phyloP scores from a whole-genome alignment of 2,888 invertebrate species.

The Epistrophella euchroma region DNA sequence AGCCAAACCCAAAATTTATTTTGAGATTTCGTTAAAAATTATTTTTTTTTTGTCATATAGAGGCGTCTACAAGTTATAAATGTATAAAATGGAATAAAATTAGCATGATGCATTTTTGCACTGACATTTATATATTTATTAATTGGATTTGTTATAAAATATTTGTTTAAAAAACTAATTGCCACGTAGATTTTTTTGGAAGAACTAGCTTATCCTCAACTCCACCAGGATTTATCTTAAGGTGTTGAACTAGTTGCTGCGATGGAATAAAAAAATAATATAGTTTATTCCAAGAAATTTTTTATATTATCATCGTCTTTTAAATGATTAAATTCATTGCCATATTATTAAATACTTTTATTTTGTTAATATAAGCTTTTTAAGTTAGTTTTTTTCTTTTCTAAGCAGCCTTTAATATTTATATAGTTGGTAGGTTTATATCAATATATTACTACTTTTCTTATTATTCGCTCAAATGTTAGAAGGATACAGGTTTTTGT shows the following conservation, averaged over 20 bases:
- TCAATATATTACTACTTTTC: constrained; percentile 10
- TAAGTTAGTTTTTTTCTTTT: constrained; percentile 45
- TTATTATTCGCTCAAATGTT: constrained; percentile 19
- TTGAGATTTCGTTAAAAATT: constrained; percentile 55
- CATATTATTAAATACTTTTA: constrained; percentile 24
- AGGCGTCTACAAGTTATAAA: constrained; percentile 14
- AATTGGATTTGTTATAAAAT: constrained; percentile 75
- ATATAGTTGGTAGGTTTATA: background rate
- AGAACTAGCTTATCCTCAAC: constrained; percentile 79
- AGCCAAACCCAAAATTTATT: constrained; percentile 23
- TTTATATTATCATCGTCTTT: constrained; percentile 44
- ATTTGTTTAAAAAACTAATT: constrained; percentile 72
- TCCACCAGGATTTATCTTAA: constrained; percentile 80
- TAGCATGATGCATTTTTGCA: constrained; percentile 70
- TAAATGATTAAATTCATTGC: constrained; percentile 40
- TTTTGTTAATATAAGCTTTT: constrained; percentile 45
- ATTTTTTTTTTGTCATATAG: constrained; percentile 4
- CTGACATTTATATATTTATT: constrained; percentile 69
- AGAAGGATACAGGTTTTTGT: constrained; percentile 20
- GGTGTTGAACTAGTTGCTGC: constrained; percentile 81
- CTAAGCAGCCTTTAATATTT: constrained; percentile 6
- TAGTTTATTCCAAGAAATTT: constrained; percentile 72
- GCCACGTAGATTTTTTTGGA: constrained; percentile 75
- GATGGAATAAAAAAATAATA: constrained; percentile 80
- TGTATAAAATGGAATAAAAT: constrained; percentile 56